Evolutionary conservation across 2,113 vertebrate species (phyloP).

Genomic region (Scortum barcoo): DNA sequence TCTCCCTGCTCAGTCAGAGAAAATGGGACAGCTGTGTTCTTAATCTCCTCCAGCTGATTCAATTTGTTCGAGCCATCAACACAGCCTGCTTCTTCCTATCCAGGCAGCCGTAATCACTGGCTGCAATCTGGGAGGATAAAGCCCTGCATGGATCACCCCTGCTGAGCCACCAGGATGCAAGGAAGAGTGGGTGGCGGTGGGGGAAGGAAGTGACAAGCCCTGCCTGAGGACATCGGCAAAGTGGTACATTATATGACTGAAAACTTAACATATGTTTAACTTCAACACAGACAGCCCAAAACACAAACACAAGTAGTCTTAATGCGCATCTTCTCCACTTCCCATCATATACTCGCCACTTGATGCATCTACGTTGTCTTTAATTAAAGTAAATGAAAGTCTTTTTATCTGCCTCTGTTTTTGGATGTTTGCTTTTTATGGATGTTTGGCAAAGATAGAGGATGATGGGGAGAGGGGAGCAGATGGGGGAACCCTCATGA

Average conservation of each 20-base stretch:
- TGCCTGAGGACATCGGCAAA: constrained; percentile 39
- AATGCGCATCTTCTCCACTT: constrained; percentile 5
- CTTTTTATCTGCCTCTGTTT: not conserved
- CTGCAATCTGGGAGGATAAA: constrained; percentile 83
- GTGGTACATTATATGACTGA: constrained; percentile 32
- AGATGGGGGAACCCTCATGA: constrained; percentile 3
- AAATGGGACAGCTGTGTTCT: constrained; percentile 81
- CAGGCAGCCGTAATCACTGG: constrained; percentile 79
- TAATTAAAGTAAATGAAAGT: constrained; percentile 22
- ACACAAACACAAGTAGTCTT: constrained; percentile 12
- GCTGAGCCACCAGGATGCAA: constrained; percentile 65
- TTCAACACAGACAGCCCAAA: not conserved
- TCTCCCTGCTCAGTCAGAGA: constrained; percentile 60
- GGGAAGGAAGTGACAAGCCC: constrained; percentile 45
- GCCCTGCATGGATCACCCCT: constrained; percentile 67
- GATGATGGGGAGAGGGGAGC: not conserved
- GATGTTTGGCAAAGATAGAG: constrained; percentile 12
- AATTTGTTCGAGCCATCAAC: constrained; percentile 82
- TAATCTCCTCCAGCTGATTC: constrained; percentile 84
- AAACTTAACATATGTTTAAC: constrained; percentile 8
- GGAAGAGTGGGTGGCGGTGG: constrained; percentile 23
- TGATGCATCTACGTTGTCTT: constrained; percentile 7
- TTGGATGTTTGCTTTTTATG: not conserved
- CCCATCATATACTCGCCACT: not conserved
- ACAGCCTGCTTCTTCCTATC: constrained; percentile 70